phyloP scores from a whole-genome alignment of 2,797 vertebrate genomes.

The Myotis daubentonii region DNA sequence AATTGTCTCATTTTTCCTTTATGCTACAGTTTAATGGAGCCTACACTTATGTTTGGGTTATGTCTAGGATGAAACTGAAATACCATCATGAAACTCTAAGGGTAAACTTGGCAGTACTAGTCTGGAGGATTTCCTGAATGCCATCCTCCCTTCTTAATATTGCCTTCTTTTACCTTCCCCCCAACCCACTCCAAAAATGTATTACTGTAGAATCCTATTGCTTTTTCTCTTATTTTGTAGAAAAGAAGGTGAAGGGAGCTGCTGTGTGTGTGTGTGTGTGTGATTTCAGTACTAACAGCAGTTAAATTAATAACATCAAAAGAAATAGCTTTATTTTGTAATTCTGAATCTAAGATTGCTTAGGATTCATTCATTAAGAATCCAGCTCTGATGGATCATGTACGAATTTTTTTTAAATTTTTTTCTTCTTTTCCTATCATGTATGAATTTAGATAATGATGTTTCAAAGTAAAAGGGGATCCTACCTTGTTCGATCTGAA shows the following conservation, averaged over 20 bases:
- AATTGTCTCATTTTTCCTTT: slow-evolving; percentile 58
- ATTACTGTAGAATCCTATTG: slow-evolving; percentile 27
- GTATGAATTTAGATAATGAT: slow-evolving; percentile 44
- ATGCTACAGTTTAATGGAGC: slow-evolving; percentile 52
- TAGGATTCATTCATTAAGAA: slow-evolving; percentile 46
- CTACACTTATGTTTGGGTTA: slow-evolving; percentile 23
- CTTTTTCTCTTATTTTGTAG: slow-evolving; percentile 54
- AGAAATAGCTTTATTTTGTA: slow-evolving; percentile 62
- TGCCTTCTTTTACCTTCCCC: slow-evolving; percentile 9
- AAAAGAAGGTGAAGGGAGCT: slow-evolving; percentile 33
- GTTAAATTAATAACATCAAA: slow-evolving; percentile 31
- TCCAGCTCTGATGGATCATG: neutral
- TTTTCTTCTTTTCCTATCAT: no score
- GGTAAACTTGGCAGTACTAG: neutral
- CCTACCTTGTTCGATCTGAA: slow-evolving; percentile 44
- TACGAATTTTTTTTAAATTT: neutral
- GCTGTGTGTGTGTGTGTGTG: no score
- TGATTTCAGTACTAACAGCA: neutral
- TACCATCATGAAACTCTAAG: neutral
- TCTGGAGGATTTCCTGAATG: slow-evolving; percentile 38
- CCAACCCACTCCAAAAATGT: neutral
- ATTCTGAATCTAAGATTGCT: slow-evolving; percentile 55
- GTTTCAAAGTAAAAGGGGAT: slow-evolving; percentile 43
- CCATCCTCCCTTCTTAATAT: neutral
- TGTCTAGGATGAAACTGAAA: slow-evolving; percentile 38